Evolutionary conservation across 2,113 vertebrate species (phyloP), one percentile per base, ranked within the genome.

Genomic region (Orthochromis indermauri): DNA sequence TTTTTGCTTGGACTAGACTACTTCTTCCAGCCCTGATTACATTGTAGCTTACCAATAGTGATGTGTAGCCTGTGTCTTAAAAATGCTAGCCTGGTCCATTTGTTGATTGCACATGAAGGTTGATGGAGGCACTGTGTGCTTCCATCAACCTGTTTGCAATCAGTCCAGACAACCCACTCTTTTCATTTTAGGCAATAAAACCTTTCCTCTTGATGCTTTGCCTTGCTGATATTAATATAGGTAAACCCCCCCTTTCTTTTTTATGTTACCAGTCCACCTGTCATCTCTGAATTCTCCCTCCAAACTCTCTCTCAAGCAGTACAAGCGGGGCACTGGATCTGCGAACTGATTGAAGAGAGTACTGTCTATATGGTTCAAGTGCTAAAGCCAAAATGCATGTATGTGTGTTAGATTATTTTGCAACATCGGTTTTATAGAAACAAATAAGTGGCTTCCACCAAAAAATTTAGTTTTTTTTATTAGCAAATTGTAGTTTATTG

Each of bases 101-200:
- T 78, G 73, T 78, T 78, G 73, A 78, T 78, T 78, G 45, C 73
- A 33, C 45, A 33, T 78, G 73, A 78, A 33, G 45, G 26, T 51
- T 78, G 45, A 45, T 26, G 21, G 42, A 49, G 26, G 45, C 42
- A 78, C 73, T 31, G 24, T 31, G 26, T 31, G 26, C 45, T 51
- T 78, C 45, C 73, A 51, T 78, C 73, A 78, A 10, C 73, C 26
- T 78, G 73, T 51, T 78, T 49, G 73, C 73, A 78, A 33, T 78
- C 17, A 78, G 73, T 78, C 11, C 24, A 78, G 45, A 31, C 42
- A 49, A 49, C 73, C 73, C 73, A n/a, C 45, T 13, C 26, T n/a
- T 78, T 51, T 78, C 17, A 78, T 78, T 78, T 78, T 51, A 78
- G 16, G 71, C 42, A 49, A 49, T 49, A 76, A 19, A 49, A 13